Percentiles rank a stretch among this genome's conserved stretches.
Evolutionary conservation across 2,113 vertebrate genomes (phyloP).

Genomic region (Hypanus sabinus): DNA sequence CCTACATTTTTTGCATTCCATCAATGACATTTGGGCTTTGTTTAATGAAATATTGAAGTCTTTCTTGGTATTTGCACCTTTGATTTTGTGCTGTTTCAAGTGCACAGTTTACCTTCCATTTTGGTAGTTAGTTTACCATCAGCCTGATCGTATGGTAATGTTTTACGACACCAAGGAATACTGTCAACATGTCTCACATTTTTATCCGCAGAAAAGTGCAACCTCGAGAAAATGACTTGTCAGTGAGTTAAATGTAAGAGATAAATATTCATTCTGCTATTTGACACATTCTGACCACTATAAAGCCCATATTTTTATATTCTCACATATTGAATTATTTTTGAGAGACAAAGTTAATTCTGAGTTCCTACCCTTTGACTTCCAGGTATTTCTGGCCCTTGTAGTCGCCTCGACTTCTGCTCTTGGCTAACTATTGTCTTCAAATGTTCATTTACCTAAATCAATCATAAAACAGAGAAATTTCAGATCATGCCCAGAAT

Average conservation of each 20-base stretch:
- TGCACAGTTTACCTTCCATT: too few species aligned
- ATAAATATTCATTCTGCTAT: not conserved
- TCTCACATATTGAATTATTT: not conserved
- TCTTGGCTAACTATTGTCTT: constrained; percentile 83
- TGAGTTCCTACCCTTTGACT: constrained; percentile 72
- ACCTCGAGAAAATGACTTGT: not conserved
- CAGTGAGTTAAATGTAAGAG: not conserved
- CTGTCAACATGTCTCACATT: not conserved
- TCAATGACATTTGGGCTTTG: not conserved
- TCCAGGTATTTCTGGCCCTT: constrained; percentile 65
- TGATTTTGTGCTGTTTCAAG: not conserved
- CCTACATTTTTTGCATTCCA: not conserved
- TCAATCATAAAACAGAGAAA: constrained; percentile 14
- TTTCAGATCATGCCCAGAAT: not conserved
- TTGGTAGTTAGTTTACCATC: too few species aligned
- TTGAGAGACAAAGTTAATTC: not conserved
- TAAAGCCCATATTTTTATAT: not conserved
- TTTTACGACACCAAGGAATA: too few species aligned
- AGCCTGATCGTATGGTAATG: too few species aligned
- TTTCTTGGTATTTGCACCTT: not conserved
- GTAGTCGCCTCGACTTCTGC: constrained; percentile 73
- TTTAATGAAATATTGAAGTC: not conserved
- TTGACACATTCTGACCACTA: not conserved
- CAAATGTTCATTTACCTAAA: constrained; percentile 85
- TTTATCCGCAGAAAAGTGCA: not conserved